Percentiles rank a stretch among this genome's conserved stretches.
Evolutionary conservation across 2,888 invertebrate species (phyloP).

Genomic region (Xylocampa areola): DNA sequence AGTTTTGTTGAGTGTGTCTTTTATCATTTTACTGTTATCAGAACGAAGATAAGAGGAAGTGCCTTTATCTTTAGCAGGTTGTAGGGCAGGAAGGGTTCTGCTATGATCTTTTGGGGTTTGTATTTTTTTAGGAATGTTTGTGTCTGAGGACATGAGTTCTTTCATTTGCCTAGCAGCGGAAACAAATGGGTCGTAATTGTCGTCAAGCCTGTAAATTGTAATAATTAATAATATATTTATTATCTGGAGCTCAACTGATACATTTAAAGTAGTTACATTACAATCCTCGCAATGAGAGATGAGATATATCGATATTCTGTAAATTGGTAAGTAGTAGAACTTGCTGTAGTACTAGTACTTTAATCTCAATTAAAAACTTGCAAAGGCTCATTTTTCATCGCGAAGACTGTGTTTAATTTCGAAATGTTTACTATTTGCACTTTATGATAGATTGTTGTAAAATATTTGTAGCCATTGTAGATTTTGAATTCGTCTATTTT

Average conservation of each 20-base stretch:
- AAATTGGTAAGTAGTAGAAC: too few species aligned
- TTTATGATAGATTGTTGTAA: too few species aligned
- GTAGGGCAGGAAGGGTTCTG: slow-evolving; percentile 83
- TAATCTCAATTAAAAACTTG: too few species aligned
- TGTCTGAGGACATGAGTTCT: slow-evolving; percentile 93
- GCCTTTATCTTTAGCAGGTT: slow-evolving; percentile 79
- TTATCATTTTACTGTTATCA: slow-evolving; percentile 84
- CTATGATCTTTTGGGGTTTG: slow-evolving; percentile 83
- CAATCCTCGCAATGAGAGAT: background rate
- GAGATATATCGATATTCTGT: too few species aligned
- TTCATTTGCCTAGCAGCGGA: slow-evolving; percentile 95
- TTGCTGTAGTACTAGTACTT: too few species aligned
- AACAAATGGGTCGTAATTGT: slow-evolving; percentile 93
- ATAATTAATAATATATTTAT: slow-evolving; percentile 35
- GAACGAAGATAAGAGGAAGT: slow-evolving; percentile 71
- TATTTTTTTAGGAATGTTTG: slow-evolving; percentile 85
- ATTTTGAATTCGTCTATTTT: too few species aligned
- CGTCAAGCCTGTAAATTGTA: slow-evolving; percentile 83
- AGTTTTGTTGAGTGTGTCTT: slow-evolving; percentile 87
- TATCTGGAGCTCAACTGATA: background rate
- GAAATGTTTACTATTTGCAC: too few species aligned
- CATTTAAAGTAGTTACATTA: slow-evolving; percentile 1
- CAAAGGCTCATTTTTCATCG: slow-evolving; percentile 7
- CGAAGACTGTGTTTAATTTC: background rate
- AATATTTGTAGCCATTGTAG: too few species aligned